Evolutionary conservation across 2,797 vertebrate genomes (phyloP).

Genomic region (Hyperoplus lanceolatus): DNA sequence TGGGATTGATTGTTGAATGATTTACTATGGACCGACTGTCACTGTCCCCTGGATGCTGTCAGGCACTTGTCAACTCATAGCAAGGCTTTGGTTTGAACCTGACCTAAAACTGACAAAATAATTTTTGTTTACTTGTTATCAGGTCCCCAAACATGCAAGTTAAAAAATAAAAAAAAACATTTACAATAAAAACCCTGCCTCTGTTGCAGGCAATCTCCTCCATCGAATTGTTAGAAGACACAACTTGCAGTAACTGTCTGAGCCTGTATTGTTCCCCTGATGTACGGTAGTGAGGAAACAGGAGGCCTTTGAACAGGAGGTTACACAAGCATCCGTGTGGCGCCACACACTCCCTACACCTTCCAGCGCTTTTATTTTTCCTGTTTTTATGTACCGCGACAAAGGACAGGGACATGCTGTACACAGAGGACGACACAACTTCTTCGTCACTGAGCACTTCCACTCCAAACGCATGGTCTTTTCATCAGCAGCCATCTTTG

Average conservation of each 20-base stretch:
- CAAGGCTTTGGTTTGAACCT: not conserved
- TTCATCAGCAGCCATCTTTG: constrained; percentile 3
- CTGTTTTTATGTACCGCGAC: constrained; percentile 80
- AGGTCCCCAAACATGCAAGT: not conserved
- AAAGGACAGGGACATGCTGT: constrained; percentile 74
- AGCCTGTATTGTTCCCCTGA: constrained; percentile 45
- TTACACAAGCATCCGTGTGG: constrained; percentile 73
- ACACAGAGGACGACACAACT: constrained; percentile 47
- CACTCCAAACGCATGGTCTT: constrained; percentile 1
- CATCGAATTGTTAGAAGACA: not conserved
- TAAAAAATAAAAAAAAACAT: too few relatives aligned
- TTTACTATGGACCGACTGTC: too few relatives aligned
- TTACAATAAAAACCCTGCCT: not conserved
- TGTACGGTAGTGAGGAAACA: constrained; percentile 63
- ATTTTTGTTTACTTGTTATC: not conserved
- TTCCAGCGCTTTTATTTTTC: constrained; percentile 81
- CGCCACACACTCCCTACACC: constrained; percentile 71
- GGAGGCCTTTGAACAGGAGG: constrained; percentile 75
- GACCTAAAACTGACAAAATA: not conserved
- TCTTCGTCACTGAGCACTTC: constrained; percentile 4
- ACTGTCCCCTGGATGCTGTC: too few relatives aligned
- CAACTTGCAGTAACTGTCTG: constrained; percentile 22
- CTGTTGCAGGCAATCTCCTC: not conserved
- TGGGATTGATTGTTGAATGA: too few relatives aligned
- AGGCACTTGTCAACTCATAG: too few relatives aligned